phyloP scores from a whole-genome alignment of 1,140 invertebrate species.

The Caenorhabditis elegans region DNA sequence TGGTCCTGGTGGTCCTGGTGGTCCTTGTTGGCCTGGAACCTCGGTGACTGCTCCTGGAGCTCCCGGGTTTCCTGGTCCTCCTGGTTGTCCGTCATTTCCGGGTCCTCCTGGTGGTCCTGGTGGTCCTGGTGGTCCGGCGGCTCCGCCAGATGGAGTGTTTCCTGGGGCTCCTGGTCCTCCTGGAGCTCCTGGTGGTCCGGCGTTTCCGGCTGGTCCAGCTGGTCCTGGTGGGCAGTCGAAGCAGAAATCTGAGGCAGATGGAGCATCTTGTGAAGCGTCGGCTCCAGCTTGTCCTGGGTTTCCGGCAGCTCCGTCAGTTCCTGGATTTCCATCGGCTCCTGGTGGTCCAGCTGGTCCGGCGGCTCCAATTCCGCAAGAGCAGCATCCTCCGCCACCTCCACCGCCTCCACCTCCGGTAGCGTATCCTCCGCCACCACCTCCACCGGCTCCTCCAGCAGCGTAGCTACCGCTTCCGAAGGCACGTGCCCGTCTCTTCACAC shows the following conservation, averaged over 20 bases:
- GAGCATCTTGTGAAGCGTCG: conserved; percentile 27
- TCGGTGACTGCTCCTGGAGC: conserved; percentile 8
- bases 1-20: conserved; percentile 40
- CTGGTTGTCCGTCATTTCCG: conserved; percentile 2
- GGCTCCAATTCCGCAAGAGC: conserved; percentile 45
- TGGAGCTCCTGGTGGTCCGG: conserved; percentile 39
- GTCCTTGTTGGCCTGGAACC: conserved; percentile 7
- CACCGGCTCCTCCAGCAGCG: conserved; percentile 28
- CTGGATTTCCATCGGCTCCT: conserved; percentile 41
- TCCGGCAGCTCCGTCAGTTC: conserved; percentile 45
- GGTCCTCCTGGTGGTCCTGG: conserved; percentile 32
- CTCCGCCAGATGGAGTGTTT: not conserved
- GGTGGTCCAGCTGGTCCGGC: conserved; percentile 43
- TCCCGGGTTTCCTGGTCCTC: conserved; percentile 23
- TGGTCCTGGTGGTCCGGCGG: not conserved
- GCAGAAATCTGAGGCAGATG: conserved; percentile 43
- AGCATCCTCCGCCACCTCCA: conserved; percentile 38
- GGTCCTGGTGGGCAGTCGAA: conserved; percentile 49
- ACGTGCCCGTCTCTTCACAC: conserved; percentile 37
- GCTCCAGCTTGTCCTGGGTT: conserved; percentile 35
- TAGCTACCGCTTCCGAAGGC: conserved; percentile 27
- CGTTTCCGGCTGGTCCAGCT: conserved; percentile 46
- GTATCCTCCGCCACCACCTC: not conserved
- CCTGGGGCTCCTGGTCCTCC: conserved; percentile 39
- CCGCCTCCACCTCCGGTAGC: conserved; percentile 22